Evolutionary conservation across 2,113 vertebrate species (phyloP).

Genomic region (Siniperca chuatsi): DNA sequence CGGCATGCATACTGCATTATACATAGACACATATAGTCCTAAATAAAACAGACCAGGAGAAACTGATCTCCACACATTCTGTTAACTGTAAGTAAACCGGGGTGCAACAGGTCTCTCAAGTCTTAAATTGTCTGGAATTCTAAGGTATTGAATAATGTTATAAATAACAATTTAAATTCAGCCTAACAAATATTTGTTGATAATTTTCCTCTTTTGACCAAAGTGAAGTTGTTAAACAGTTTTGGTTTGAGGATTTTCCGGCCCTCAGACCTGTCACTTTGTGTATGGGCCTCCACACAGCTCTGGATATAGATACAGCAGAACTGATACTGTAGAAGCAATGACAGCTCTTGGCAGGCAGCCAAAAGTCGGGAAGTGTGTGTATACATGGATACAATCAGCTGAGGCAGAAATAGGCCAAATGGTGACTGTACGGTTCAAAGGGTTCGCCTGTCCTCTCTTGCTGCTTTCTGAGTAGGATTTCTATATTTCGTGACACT

Average conservation of each 20-base stretch:
- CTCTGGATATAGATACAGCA: constrained; percentile 77
- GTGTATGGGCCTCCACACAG: constrained; percentile 20
- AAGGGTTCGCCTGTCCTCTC: constrained; percentile 66
- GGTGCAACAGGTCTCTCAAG: neutral
- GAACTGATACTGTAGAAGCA: constrained; percentile 73
- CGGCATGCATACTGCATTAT: neutral
- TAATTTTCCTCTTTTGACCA: neutral
- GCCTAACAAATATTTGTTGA: neutral
- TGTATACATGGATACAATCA: constrained; percentile 59
- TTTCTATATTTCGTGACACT: neutral
- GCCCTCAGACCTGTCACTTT: constrained; percentile 30
- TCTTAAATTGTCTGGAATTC: neutral
- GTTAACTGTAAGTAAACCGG: neutral
- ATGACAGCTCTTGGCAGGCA: constrained; percentile 78
- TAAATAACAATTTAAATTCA: neutral
- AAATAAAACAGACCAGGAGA: constrained; percentile 26
- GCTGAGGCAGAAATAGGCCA: constrained; percentile 82
- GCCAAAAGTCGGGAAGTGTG: constrained; percentile 62
- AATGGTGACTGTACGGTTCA: constrained; percentile 76
- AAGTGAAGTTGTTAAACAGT: constrained; percentile 1
- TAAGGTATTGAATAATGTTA: neutral
- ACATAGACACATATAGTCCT: constrained; percentile 5
- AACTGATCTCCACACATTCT: neutral
- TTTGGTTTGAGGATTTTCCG: neutral
- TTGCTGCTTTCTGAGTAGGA: constrained; percentile 11